Conservation (phyloP, 1,140 invertebrate genomes). For the Daktulosphaira vitifoliae region DNA sequence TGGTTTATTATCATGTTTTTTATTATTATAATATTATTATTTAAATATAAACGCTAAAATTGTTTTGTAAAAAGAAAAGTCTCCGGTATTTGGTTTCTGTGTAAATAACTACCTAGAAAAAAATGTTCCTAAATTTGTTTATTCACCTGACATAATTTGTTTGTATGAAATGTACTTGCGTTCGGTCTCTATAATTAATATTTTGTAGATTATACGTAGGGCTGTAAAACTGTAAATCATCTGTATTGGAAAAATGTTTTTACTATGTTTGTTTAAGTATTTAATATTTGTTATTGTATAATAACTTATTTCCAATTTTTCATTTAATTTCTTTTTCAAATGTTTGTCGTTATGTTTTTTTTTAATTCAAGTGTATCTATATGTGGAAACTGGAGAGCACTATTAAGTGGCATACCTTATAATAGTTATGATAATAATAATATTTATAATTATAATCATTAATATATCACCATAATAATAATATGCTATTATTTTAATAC, state of each 20-base stretch:
- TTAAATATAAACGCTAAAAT: too few relatives aligned
- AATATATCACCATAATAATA: conserved; percentile 18
- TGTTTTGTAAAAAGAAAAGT: neutral
- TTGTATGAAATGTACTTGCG: neutral
- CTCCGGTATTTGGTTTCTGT: neutral
- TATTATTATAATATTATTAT: neutral
- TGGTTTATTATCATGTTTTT: too few relatives aligned
- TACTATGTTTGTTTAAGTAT: too few relatives aligned
- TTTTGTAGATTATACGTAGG: too few relatives aligned
- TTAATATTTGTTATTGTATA: too few relatives aligned
- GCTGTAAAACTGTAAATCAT: too few relatives aligned
- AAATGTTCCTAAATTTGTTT: conserved; percentile 30
- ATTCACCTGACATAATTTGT: neutral
- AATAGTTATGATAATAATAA: neutral
- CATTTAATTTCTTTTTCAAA: too few relatives aligned
- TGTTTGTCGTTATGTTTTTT: too few relatives aligned
- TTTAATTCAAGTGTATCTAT: neutral
- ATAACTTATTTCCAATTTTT: too few relatives aligned
- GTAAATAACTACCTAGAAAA: neutral
- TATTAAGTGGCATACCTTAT: conserved; percentile 13
- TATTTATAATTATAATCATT: conserved; percentile 18
- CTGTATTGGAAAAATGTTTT: too few relatives aligned
- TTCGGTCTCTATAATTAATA: neutral
- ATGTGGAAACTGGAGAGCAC: conserved; percentile 12
- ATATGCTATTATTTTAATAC: conserved; percentile 19